Percentiles rank a stretch among this genome's conserved stretches.
These are phyloP conservation scores for Apis florea DNA, from an alignment of 1,140 invertebrate species.

Conservation along the genomic window DNA sequence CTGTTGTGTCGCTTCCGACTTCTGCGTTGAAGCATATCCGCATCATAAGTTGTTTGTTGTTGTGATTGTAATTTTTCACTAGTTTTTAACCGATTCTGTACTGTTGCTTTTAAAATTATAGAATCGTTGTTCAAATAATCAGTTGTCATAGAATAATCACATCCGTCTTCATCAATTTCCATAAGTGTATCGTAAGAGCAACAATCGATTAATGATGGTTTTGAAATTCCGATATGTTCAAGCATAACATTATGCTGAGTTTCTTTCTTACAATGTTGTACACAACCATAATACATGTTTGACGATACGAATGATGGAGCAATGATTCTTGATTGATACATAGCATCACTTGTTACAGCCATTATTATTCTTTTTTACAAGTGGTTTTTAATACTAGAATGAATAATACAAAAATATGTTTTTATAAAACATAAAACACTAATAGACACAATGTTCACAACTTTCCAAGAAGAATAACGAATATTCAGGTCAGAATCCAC, in stretches of 20 bases:
- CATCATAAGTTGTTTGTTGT: constrained; percentile 23
- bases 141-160: constrained; percentile 44
- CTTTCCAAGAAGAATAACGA: constrained; percentile 1
- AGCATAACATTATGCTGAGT: constrained; percentile 29
- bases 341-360: constrained; percentile 58
- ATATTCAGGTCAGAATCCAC: constrained; percentile 14
- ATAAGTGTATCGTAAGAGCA: constrained; percentile 55
- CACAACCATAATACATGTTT: constrained; percentile 71
- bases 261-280: constrained; percentile 53
- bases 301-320: constrained; percentile 68
- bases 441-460: constrained; percentile 13
- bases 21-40: constrained; percentile 31
- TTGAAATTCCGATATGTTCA: constrained; percentile 6
- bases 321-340: constrained; percentile 40
- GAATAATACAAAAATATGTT: background rate
- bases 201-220: constrained; percentile 9
- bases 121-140: constrained; percentile 68
- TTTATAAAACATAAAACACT: constrained; percentile 19
- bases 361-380: constrained; percentile 42
- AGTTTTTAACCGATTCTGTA: background rate
- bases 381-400: background rate
- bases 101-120: constrained; percentile 65
- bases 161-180: constrained; percentile 69
- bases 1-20: constrained; percentile 67
- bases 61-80: constrained; percentile 1